Conservation (phyloP, 1,140 invertebrate species). For the Pectinophora gossypiella region DNA sequence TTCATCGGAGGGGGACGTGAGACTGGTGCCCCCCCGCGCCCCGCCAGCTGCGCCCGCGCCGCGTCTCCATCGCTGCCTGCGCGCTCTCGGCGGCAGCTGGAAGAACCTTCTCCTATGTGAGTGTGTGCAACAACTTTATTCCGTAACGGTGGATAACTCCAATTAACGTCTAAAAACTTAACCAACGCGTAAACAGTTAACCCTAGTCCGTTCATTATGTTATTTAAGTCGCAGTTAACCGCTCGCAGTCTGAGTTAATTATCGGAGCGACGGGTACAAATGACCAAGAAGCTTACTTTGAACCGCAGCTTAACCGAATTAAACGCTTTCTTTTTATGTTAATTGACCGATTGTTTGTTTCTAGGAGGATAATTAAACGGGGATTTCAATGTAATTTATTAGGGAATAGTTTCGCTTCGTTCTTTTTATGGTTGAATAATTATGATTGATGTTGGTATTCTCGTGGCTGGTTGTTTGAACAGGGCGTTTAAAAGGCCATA, state of each 20-base stretch:
- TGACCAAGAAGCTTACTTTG: slow-evolving; percentile 47
- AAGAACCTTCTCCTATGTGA: slow-evolving; percentile 80
- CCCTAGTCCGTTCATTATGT: slow-evolving; percentile 48
- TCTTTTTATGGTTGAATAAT: too few species aligned
- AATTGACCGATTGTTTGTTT: slow-evolving; percentile 52
- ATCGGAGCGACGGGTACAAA: slow-evolving; percentile 60
- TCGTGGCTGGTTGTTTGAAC: too few species aligned
- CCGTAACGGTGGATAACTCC: neutral
- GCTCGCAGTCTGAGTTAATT: slow-evolving; percentile 57
- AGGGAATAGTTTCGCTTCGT: neutral
- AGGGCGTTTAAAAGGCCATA: too few species aligned
- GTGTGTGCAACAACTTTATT: too few species aligned
- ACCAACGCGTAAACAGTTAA: slow-evolving; percentile 39
- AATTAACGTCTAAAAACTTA: slow-evolving; percentile 45
- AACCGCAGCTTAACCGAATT: slow-evolving; percentile 55
- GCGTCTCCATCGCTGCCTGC: slow-evolving; percentile 77
- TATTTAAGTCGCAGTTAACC: slow-evolving; percentile 57
- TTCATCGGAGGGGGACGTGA: slow-evolving; percentile 73
- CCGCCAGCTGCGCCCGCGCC: slow-evolving; percentile 57
- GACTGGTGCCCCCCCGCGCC: slow-evolving; percentile 44
- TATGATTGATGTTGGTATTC: too few species aligned
- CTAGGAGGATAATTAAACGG: neutral
- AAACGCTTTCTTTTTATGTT: slow-evolving; percentile 62
- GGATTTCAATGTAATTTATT: neutral
- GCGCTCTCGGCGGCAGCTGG: slow-evolving; percentile 78